These are phyloP conservation scores for Onychomys arenicola DNA, from an alignment of 2,797 vertebrate species.

Conservation along the genomic window DNA sequence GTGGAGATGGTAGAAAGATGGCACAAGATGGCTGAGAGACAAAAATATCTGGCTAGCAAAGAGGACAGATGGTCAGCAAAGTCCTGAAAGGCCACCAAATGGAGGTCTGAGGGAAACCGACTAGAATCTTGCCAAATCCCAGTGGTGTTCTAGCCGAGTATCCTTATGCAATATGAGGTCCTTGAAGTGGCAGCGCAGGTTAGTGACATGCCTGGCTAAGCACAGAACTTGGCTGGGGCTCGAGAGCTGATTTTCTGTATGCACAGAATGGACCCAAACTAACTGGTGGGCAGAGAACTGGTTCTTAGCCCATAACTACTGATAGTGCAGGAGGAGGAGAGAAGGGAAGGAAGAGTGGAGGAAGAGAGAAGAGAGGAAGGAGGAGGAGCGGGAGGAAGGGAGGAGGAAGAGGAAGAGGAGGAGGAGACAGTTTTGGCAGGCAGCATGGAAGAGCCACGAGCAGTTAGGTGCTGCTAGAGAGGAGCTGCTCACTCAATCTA, in stretches of 20 bases:
- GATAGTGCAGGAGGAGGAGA: neutral
- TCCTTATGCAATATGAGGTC: neutral
- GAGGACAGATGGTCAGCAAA: neutral
- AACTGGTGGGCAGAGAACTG: neutral
- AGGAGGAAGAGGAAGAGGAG: neutral
- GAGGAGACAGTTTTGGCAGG: neutral
- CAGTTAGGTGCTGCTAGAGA: neutral
- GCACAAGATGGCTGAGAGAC: neutral
- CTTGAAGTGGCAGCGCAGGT: neutral
- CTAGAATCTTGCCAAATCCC: neutral
- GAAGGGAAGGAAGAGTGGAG: neutral
- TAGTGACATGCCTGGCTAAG: neutral
- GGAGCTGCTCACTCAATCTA: neutral
- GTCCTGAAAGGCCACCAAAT: constrained; percentile 3
- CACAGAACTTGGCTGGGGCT: neutral
- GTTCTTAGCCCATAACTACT: neutral
- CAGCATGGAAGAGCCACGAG: neutral
- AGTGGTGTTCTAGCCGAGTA: neutral
- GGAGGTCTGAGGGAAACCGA: neutral
- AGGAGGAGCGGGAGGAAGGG: neutral
- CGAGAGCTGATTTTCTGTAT: neutral
- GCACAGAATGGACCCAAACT: neutral
- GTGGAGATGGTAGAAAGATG: neutral
- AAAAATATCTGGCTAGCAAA: neutral
- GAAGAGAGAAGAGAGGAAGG: neutral